A percentile compares a stretch with the other conserved stretches of the same genome.
Evolutionary conservation across 2,797 vertebrate genomes (phyloP).

Genomic region (Orestias chungarensis): DNA sequence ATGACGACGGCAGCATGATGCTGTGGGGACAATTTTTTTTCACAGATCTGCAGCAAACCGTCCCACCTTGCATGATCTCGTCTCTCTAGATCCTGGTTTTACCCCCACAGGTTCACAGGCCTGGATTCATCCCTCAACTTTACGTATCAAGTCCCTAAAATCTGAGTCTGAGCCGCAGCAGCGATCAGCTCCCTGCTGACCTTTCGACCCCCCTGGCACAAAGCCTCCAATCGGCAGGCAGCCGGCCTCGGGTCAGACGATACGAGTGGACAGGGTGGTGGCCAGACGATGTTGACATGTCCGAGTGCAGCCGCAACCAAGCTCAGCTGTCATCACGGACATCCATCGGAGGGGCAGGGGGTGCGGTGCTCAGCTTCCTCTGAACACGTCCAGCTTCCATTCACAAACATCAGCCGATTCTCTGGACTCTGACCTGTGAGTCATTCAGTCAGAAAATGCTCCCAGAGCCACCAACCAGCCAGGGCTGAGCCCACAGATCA

Average conservation of each 20-base stretch:
- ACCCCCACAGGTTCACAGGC: neutral
- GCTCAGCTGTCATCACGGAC: constrained; percentile 63
- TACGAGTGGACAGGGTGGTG: neutral
- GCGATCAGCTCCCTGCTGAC: constrained; percentile 56
- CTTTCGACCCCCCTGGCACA: constrained; percentile 39
- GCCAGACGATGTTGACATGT: constrained; percentile 53
- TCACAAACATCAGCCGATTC: neutral
- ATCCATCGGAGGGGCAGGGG: constrained; percentile 48
- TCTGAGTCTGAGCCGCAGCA: neutral
- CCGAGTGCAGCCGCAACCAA: constrained; percentile 27
- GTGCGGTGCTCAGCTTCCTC: constrained; percentile 8
- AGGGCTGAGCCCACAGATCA: neutral
- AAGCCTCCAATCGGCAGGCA: neutral
- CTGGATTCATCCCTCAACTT: constrained; percentile 42
- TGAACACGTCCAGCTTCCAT: neutral
- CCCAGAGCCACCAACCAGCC: neutral
- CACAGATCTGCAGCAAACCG: too few species aligned
- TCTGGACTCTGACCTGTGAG: neutral
- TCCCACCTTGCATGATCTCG: too few species aligned
- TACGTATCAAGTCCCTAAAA: constrained; percentile 48
- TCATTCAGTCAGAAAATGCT: neutral
- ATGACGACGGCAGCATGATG: too few species aligned
- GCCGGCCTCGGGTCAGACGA: neutral
- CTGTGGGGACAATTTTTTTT: too few species aligned
- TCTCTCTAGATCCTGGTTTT: neutral